Base-by-base conservation (phyloP, 2,113 vertebrate species). In the Delphinapterus leucas region DNA sequence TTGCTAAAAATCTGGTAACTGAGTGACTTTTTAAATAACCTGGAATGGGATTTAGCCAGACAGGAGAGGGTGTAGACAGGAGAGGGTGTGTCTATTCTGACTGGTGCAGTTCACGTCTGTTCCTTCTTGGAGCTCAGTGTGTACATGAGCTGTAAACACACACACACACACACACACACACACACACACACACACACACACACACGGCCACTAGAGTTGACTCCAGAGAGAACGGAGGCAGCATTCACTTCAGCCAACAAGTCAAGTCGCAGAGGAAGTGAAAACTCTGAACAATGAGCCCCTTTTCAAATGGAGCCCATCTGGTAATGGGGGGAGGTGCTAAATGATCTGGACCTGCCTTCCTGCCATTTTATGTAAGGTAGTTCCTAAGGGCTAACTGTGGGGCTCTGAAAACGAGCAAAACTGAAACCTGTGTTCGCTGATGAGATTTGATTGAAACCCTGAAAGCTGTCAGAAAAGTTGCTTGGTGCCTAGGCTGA, bases 1-100 rank as follows among this genome's bases (percentile, higher is more conserved):
- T 81, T 61, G 91, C 31, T 96, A 92, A 96, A 95, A 95, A 36
- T 86, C 21, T 73, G 82, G 36, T 53, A 93, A 18, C 20, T 38
- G 81, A 58, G 85, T 90, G 94, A 60, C 13, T 6, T 53, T 70
- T 83, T 73, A 47, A 49, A 94, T 38, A 25, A 58, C 12, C 15
- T 88, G 60, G 18, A 88, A 18, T 12, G 71, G 20, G 71, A 55
- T 10, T 71, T 92, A 82, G 73, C 63, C 58, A 90, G 91, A 89
- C 49, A 95, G 82, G 60, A 61, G 7, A 97, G 73, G 41, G 76
- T 0, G 4, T 65, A 90, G 91, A 89, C 49, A 95, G 82, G 60
- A 61, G 7, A 97, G 73, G 41, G 76, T 0, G 4, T 65, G 31
- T 53, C 18, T 49, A 28, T 38, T 33, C 76, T 88, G 44, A 94